Percentiles rank a stretch among this genome's conserved stretches.
These are phyloP conservation scores for Scaptomyza cyrtandrae DNA, from an alignment of 2,888 invertebrate species.

Conservation along the genomic window DNA sequence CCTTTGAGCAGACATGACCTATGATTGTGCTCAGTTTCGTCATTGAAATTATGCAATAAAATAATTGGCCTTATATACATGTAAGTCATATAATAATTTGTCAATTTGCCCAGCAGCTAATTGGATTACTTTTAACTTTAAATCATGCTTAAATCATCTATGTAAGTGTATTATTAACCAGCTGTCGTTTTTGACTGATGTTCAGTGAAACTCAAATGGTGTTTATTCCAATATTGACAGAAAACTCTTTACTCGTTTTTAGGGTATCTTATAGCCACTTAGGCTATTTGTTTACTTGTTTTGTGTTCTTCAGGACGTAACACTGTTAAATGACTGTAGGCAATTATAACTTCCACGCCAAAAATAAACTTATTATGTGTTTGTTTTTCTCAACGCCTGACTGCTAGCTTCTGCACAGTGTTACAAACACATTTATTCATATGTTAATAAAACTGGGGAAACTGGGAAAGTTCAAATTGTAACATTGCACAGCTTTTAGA, in stretches of 20 bases:
- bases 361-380: slow-evolving; percentile 37
- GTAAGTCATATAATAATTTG: background rate
- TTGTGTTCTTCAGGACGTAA: background rate
- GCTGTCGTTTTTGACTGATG: background rate
- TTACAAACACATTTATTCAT: too few species aligned
- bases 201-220: background rate
- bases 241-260: background rate
- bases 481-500: too few species aligned
- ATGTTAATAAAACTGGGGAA: too few species aligned
- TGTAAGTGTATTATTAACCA: slow-evolving; percentile 5
- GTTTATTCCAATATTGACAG: background rate
- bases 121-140: slow-evolving; percentile 2
- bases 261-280: background rate
- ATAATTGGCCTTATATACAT: background rate
- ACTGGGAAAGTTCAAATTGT: too few species aligned
- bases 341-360: slow-evolving; percentile 52
- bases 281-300: background rate
- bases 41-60: slow-evolving; percentile 13
- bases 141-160: slow-evolving; percentile 1
- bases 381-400: slow-evolving; percentile 28
- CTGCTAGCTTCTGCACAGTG: slow-evolving; percentile 20
- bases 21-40: slow-evolving; percentile 6
- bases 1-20: slow-evolving; percentile 5
- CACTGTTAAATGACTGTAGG: slow-evolving; percentile 14
- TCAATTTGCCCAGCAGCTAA: slow-evolving; percentile 8